Conservation (phyloP, 2,888 invertebrate species). For the Melolontha melolontha region DNA sequence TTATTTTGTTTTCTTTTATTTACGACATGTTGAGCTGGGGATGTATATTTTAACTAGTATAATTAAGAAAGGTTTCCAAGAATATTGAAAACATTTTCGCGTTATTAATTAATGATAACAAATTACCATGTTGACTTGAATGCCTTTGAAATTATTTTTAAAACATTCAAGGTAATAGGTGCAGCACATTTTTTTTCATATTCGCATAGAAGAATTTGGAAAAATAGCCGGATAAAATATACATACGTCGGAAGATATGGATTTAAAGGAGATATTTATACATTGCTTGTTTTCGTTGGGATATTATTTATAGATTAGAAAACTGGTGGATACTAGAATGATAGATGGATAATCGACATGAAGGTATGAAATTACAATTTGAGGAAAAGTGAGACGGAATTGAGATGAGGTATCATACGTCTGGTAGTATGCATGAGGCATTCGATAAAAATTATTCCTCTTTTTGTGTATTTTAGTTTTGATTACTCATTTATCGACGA, state of each 20-base stretch:
- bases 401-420: slow-evolving; percentile 2
- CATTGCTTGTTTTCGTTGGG: slow-evolving; percentile 31
- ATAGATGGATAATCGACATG: not conserved
- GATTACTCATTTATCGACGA: slow-evolving; percentile 60
- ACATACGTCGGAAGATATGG: not conserved
- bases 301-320: slow-evolving; percentile 28
- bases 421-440: slow-evolving; percentile 40
- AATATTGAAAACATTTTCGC: slow-evolving; percentile 4
- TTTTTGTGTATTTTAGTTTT: slow-evolving; percentile 52
- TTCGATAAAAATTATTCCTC: slow-evolving; percentile 48
- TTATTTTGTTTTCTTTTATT: too few relatives aligned
- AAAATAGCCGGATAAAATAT: slow-evolving; percentile 8
- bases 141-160: slow-evolving; percentile 32
- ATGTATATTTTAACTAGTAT: not conserved
- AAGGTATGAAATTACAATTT: not conserved
- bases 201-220: slow-evolving; percentile 7
- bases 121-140: slow-evolving; percentile 24
- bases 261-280: slow-evolving; percentile 19
- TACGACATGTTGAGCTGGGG: too few relatives aligned
- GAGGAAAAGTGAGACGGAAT: not conserved
- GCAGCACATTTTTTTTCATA: not conserved
- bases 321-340: slow-evolving; percentile 9
- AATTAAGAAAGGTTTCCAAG: not conserved
- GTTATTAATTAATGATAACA: slow-evolving; percentile 30
- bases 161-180: slow-evolving; percentile 19